Evolutionary conservation across 2,888 invertebrate species (phyloP), one percentile per base, ranked within the genome.

Genomic region (Yponomeuta sedellus): DNA sequence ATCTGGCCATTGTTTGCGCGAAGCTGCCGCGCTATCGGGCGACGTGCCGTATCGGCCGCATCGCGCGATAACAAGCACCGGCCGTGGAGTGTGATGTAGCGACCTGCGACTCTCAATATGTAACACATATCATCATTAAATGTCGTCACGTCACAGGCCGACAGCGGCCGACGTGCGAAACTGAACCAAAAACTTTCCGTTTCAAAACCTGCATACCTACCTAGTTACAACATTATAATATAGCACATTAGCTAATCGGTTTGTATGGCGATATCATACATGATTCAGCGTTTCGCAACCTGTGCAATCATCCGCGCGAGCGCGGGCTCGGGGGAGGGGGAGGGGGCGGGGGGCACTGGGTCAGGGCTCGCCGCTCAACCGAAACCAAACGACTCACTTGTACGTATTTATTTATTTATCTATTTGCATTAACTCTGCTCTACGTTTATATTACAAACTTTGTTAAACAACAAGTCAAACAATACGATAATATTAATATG

Each of bases 201-300:
- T 52, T 52, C 44, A 52, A 52, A 34, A 34, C 34, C 34, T 12
- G 44, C 16, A 16, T 52, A 16, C 16, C 12, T 44, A 44, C 28
- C 34, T 16, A 16, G 44, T 52, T 52, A 16, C 44, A 16, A 12
- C 44, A 52, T 52, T 52, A 52, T 52, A 52, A 52, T 52, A 16
- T 16, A 52, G 44, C 44, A 52, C 44, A 52, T 52, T 52, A 52
- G 44, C 44, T 52, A 52, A 52, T 52, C 44, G 44, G 44, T 52
- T 52, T 16, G 44, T 52, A 52, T 5, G 16, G 16, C 44, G 44
- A 16, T 52, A 52, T 52, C 44, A 52, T 52, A 52, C 44, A 16
- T 52, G 44, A 52, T 52, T 52, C 44, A 52, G 16, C 44, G 44
- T 52, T 52, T 52, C 44, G 44, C 44, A 52, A 52, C 44, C 44